Percentiles rank a stretch among this genome's conserved stretches.
phyloP scores from a whole-genome alignment of 1,140 invertebrate species.

The Colletes gigas region DNA sequence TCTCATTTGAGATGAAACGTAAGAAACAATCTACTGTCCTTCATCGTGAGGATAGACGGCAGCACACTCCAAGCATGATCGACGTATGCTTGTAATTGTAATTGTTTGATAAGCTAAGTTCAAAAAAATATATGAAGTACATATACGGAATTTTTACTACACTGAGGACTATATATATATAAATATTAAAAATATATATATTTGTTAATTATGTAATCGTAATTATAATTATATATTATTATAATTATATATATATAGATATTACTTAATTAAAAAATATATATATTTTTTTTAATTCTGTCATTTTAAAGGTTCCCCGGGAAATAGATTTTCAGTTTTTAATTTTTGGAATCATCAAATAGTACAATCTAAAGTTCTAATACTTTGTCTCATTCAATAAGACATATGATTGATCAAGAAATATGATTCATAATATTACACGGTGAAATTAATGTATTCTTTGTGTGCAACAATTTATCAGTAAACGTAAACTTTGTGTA shows the following conservation, averaged over 20 bases:
- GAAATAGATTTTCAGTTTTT: background rate
- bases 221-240: no score
- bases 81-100: slow-evolving; percentile 28
- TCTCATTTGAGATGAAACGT: background rate
- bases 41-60: slow-evolving; percentile 19
- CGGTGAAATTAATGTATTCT: no score
- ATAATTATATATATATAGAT: no score
- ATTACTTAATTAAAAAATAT: no score
- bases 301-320: background rate
- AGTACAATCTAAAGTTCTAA: background rate
- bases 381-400: background rate
- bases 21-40: slow-evolving; percentile 26
- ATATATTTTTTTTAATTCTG: no score
- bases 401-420: background rate
- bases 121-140: slow-evolving; percentile 2
- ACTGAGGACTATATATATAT: slow-evolving; percentile 21
- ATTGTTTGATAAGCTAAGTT: slow-evolving; percentile 21
- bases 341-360: background rate
- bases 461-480: background rate
- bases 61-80: slow-evolving; percentile 26
- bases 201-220: no score
- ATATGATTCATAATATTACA: background rate
- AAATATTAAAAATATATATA: background rate
- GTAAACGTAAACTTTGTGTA: no score
- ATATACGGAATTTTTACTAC: slow-evolving; percentile 20